Evolutionary conservation across 2,888 invertebrate genomes (phyloP), one percentile per base, ranked within the genome.

Genomic region (Epicampocera succincta): DNA sequence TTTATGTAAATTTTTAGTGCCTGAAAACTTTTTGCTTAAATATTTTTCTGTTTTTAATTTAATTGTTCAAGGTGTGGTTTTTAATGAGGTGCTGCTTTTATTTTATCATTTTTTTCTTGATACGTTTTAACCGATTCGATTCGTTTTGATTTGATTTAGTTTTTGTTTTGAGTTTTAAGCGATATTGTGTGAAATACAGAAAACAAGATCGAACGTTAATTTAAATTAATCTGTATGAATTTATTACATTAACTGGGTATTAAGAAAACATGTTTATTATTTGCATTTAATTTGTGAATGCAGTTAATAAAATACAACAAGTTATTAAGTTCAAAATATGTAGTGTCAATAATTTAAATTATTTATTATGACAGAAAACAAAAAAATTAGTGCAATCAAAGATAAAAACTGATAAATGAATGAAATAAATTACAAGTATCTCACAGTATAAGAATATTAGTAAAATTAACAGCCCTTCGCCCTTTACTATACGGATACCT

Each of bases 31-130:
- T 77, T 77, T 69, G 81, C 81, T 74, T 82, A 69, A 77, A 33
- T 33, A 9, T 9, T 33, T 33, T 33, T 33, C 8, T 48, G 68
- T 77, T 77, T 63, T 54, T 19, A 63, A 66, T 80, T 76, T 66
- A 72, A 69, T 66, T 69, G 69, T 72, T 76, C 77, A 80, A 74
- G 83, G 83, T 80, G 83, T 83, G 80, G 72, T 66, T 73, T 77
- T 77, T 68, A 82, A 77, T 77, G 65, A 82, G 77, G 73, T 71
- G 77, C 63, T 72, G 77, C 68, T 77, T 80, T 83, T 77, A 75
- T 71, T 68, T 46, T 52, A 56, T 73, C 12, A 40, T 58, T 42
- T 77, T 25, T 44, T 46, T 46, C 56, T 60, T 17, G 48, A 25
- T 38, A 52, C 29, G 44, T 71, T 56, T 21, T 46, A 66, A 46